Conservation (phyloP, 2,888 invertebrate genomes). For the Nyleta sp. region DNA sequence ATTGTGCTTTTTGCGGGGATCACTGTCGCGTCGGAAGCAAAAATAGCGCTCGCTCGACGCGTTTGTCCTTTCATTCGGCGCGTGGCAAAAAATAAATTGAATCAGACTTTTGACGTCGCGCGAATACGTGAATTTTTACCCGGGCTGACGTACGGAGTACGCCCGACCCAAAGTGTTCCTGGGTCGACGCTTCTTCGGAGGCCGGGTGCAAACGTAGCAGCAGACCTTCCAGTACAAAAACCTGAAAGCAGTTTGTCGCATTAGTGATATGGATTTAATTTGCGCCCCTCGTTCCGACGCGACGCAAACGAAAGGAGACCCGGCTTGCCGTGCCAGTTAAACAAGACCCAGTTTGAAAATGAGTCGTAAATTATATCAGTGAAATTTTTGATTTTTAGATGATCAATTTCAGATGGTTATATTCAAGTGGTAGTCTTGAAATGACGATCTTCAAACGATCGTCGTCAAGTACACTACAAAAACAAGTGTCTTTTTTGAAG, state of each 20-base stretch:
- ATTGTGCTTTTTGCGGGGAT: conserved; percentile 11
- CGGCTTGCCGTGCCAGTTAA: no score
- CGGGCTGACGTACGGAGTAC: conserved; percentile 78
- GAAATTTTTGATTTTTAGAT: no score
- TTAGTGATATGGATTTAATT: no score
- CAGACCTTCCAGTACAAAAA: conserved; percentile 97
- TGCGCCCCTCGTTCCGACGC: no score
- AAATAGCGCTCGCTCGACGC: conserved; percentile 13
- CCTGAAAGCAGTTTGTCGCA: conserved; percentile 83
- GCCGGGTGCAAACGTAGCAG: conserved; percentile 94
- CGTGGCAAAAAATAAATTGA: conserved; percentile 22
- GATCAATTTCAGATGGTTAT: no score
- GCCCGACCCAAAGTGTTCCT: conserved; percentile 79
- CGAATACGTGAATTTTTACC: conserved; percentile 69
- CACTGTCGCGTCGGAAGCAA: conserved; percentile 1
- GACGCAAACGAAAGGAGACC: no score
- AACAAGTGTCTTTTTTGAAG: no score
- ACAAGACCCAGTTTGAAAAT: no score
- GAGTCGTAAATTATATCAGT: no score
- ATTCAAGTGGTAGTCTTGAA: no score
- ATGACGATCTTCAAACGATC: no score
- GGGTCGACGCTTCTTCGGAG: conserved; percentile 86
- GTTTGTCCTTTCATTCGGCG: conserved; percentile 17
- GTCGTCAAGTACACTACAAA: no score
- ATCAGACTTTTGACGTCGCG: conserved; percentile 20